Evolutionary conservation across 2,113 vertebrate genomes (phyloP), one percentile per base, ranked within the genome.

Genomic region (Ctenomys sociabilis): DNA sequence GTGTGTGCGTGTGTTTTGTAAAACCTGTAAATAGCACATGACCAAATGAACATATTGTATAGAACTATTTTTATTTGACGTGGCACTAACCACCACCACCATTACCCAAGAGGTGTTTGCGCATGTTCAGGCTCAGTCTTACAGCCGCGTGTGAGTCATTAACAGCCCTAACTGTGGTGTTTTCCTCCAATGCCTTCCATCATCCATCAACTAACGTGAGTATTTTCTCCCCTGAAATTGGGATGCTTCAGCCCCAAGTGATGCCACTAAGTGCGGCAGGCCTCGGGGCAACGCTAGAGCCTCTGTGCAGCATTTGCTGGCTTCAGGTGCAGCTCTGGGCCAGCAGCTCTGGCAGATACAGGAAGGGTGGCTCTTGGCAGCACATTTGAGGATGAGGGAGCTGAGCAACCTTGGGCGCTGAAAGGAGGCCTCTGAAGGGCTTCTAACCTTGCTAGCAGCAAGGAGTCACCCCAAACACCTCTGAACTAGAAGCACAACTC

Each of bases 1-100:
- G 61, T 70, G 86, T 78, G 93, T 97, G 96, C 97, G 96, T 63
- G 97, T 98, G 98, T 98, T 98, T 98, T 99, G 99, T 99, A 99
- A 98, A 99, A 99, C 99, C 98, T 99, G 99, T 99, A 99, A 98
- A 99, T 99, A 99, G 98, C 98, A 99, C 98, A 99, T 98, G 98
- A 98, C 98, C 98, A 98, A 98, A 98, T 98, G 99, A 98, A 98
- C 98, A 98, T 99, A 99, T 92, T 99, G 98, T 98, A 99, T 98
- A 99, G 98, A 98, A 98, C 98, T 98, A 98, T 99, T 98, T 99
- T 99, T 98, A 98, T 98, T 99, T 98, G 98, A 97, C 95, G 98
- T 98, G 98, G 98, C 98, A 98, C 98, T 99, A 99, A 99, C 98
- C 98, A 98, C 97, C 98, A 98, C 98, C 97, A 98, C 98, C 97